Percentiles rank a stretch among this genome's conserved stretches.
Conservation (phyloP, 2,888 invertebrate species). For the Perizoma affinitatum region DNA sequence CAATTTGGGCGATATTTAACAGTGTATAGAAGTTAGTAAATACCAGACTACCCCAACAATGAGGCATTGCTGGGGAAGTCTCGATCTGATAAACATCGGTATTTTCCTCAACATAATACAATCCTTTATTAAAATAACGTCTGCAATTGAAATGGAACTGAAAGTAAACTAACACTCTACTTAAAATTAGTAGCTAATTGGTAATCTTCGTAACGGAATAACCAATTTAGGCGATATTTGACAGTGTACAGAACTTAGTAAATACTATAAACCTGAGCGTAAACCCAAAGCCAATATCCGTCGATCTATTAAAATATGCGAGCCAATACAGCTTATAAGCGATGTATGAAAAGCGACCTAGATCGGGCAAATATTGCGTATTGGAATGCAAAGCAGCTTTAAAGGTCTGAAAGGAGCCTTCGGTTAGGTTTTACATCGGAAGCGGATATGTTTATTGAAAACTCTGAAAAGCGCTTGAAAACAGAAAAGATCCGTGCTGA, state of each 20-base stretch:
- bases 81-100: too few relatives aligned
- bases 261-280: slow-evolving; percentile 4
- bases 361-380: slow-evolving; percentile 38
- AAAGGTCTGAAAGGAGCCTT: slow-evolving; percentile 26
- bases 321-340: slow-evolving; percentile 23
- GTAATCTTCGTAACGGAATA: background rate
- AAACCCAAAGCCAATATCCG: slow-evolving; percentile 17
- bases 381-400: slow-evolving; percentile 37
- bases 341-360: slow-evolving; percentile 31
- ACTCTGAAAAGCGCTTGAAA: slow-evolving; percentile 9
- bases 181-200: background rate
- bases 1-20: too few relatives aligned
- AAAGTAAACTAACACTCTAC: too few relatives aligned
- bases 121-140: too few relatives aligned
- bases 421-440: slow-evolving; percentile 27
- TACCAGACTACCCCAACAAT: too few relatives aligned
- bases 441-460: slow-evolving; percentile 20
- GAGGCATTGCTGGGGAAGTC: too few relatives aligned
- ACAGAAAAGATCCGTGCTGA: background rate
- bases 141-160: too few relatives aligned
- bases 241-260: too few relatives aligned
- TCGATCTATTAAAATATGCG: slow-evolving; percentile 17
- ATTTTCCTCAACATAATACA: too few relatives aligned
- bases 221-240: too few relatives aligned
- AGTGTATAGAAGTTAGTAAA: too few relatives aligned